Conservation (phyloP, 2,888 invertebrate species). For the Drosophila suboccidentalis region DNA sequence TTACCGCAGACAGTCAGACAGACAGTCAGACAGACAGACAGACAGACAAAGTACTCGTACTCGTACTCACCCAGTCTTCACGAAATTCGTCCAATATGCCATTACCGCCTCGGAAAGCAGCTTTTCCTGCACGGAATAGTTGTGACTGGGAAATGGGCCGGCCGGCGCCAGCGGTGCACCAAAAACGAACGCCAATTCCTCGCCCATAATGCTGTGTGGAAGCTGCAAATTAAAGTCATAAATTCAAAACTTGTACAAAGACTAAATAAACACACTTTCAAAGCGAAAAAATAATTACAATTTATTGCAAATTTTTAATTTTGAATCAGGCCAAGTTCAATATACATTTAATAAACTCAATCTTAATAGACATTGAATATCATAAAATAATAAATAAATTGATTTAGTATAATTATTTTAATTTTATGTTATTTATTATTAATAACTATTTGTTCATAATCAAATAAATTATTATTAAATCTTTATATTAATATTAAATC, state of each 20-base stretch:
- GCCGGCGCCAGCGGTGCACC: slow-evolving; percentile 93
- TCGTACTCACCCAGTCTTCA: slow-evolving; percentile 92
- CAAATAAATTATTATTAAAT: background rate
- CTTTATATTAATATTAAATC: too few species aligned
- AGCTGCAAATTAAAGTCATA: slow-evolving; percentile 86
- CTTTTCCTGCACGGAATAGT: slow-evolving; percentile 92
- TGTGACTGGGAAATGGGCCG: slow-evolving; percentile 89
- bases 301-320: too few species aligned
- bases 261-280: slow-evolving; percentile 33
- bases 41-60: too few species aligned
- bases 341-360: too few species aligned
- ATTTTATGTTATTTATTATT: too few species aligned
- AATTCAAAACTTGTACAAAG: background rate
- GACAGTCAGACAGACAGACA: too few species aligned
- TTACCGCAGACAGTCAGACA: slow-evolving; percentile 16
- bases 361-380: too few species aligned
- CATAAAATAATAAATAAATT: too few species aligned
- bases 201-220: slow-evolving; percentile 92
- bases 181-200: slow-evolving; percentile 94
- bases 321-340: too few species aligned
- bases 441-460: too few species aligned
- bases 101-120: slow-evolving; percentile 94
- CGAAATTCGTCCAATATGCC: slow-evolving; percentile 96
- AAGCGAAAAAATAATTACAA: background rate
- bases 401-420: too few species aligned